Evolutionary conservation across 2,888 invertebrate genomes (phyloP), one percentile per base, ranked within the genome.

Genomic region (Pollenia angustigena): DNA sequence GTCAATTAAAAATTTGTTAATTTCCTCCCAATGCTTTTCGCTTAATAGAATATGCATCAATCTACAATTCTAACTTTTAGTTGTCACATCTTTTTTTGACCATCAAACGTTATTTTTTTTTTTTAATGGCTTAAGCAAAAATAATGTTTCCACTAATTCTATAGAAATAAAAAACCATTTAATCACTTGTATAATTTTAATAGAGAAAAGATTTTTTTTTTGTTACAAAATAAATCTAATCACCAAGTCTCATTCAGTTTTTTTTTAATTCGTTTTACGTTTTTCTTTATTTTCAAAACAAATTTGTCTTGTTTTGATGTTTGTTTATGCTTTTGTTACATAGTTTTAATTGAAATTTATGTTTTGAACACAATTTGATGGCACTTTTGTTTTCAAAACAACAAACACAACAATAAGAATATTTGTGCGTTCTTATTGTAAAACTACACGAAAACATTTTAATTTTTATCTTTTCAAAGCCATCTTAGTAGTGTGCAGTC

Each of bases 271-370:
- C n/a, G 32, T 32, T 32, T 46, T 23, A 10, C 14, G 44, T 44
- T 44, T 68, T 69, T 23, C 7, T 18, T 4, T n/a, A 8, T 46
- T 60, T 62, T 72, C 56, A 40, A 80, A 81, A 72, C 82, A 86
- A 86, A 82, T 86, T 86, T 82, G 56, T 79, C 32, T 58, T 44
- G 46, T 69, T 44, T 69, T 69, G 11, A 40, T 46, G 46, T 18
- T 66, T 60, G 23, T 60, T 69, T 68, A 54, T 64, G 18, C 50
- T 75, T 40, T 11, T 23, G 56, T 72, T 66, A 54, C 80, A 71
- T 23, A 64, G 54, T 84, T 81, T 84, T 81, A 87, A 87, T 87
- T 78, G 74, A 78, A 84, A 87, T 87, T 87, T 84, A 87, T 87
- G 87, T 81, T 84, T 58, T 16, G 32, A 78, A 81, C 74, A 84